These are phyloP conservation scores for Sinodicranocentrus sp. DNA, from an alignment of 2,888 invertebrate species.

Conservation along the genomic window DNA sequence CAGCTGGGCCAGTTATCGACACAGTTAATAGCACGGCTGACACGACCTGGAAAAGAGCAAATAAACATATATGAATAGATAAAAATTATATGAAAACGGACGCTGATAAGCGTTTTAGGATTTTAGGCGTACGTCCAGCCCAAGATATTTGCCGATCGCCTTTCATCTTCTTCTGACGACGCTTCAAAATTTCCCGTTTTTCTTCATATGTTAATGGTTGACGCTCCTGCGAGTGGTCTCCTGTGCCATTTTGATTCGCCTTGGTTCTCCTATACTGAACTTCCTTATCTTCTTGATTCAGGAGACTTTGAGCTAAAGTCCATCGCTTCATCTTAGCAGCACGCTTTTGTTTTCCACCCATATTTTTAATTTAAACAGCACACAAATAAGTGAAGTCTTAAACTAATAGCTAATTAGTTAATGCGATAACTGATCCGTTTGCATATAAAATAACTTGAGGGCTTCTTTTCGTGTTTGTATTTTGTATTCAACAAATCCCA, in stretches of 20 bases:
- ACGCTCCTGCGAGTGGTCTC: neutral
- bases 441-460: too few species aligned
- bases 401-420: too few species aligned
- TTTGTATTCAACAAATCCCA: too few species aligned
- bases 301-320: slow-evolving; percentile 24
- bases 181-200: slow-evolving; percentile 25
- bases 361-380: neutral
- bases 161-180: slow-evolving; percentile 8
- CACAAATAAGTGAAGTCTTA: too few species aligned
- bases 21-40: neutral
- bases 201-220: slow-evolving; percentile 24
- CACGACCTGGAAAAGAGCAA: neutral
- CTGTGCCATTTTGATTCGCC: neutral
- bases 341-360: slow-evolving; percentile 60
- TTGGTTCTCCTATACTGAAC: slow-evolving; percentile 5
- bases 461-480: too few species aligned
- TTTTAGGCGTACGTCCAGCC: neutral
- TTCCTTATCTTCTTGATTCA: neutral
- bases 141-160: neutral
- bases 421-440: too few species aligned
- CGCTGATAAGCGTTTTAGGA: neutral
- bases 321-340: slow-evolving; percentile 54
- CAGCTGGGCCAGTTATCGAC: slow-evolving; percentile 14
- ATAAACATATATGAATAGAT: neutral
- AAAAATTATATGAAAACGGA: neutral